Conservation (phyloP, 2,113 vertebrate species). For the Pogona vitticeps region DNA sequence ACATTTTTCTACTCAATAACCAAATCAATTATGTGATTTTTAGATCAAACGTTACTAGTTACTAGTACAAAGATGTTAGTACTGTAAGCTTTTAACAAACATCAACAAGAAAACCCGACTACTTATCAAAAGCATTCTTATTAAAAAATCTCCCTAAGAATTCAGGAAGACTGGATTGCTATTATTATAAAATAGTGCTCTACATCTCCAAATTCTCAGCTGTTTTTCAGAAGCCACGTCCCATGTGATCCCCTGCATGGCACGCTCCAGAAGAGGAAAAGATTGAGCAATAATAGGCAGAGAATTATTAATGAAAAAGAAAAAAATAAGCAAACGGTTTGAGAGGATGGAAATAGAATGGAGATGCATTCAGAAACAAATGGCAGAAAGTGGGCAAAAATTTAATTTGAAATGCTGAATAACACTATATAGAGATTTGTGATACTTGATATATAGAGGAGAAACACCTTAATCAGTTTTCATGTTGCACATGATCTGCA, state of each 20-base stretch:
- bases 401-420: background rate
- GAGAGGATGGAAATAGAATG: background rate
- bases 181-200: background rate
- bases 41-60: background rate
- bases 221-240: background rate
- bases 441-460: background rate
- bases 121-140: no score
- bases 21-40: background rate
- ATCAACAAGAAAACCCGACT: no score
- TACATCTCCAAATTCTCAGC: background rate
- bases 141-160: background rate
- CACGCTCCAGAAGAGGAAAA: background rate
- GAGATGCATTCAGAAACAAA: background rate
- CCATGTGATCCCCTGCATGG: background rate
- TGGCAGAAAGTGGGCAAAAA: background rate
- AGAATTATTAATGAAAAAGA: background rate
- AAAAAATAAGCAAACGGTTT: background rate
- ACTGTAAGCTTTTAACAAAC: no score
- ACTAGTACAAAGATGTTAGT: background rate
- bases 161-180: background rate
- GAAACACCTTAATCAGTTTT: background rate
- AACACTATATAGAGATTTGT: background rate
- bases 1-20: background rate
- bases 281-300: background rate
- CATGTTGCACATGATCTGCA: background rate